Conservation (phyloP, 2,797 vertebrate genomes). For the Pteropus rufus region DNA sequence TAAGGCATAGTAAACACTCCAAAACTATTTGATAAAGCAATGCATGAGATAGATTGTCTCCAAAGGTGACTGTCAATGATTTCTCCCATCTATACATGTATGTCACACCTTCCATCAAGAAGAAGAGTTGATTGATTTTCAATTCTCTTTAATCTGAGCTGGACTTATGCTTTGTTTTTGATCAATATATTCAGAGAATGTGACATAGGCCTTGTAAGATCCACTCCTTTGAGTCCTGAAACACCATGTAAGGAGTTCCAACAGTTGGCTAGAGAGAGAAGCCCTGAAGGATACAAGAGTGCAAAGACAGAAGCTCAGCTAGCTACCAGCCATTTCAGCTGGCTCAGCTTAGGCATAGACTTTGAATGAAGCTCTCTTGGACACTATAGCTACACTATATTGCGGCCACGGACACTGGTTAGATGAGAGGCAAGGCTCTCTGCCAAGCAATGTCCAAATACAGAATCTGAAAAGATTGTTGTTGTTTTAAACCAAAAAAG, state of each 20-base stretch:
- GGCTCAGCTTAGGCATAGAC: not conserved
- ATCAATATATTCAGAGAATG: not conserved
- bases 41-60: not conserved
- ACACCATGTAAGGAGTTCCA: not conserved
- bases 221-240: not conserved
- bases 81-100: not conserved
- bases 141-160: not conserved
- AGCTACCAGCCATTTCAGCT: not conserved
- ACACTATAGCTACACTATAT: not conserved
- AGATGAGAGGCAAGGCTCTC: not conserved
- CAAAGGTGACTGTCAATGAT: not conserved
- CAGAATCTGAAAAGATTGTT: not conserved
- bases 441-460: not conserved
- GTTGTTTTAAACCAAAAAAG: not conserved
- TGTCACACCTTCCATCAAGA: not conserved
- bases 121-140: not conserved
- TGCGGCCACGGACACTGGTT: accelerated
- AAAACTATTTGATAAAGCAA: not conserved
- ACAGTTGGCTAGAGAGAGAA: not conserved
- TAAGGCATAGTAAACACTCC: not conserved
- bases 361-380: not conserved
- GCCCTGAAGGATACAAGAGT: not conserved
- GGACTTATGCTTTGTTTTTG: not conserved
- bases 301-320: not conserved
- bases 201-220: not conserved